A percentile compares a stretch with the other conserved stretches of the same genome.
phyloP scores from a whole-genome alignment of 2,888 invertebrate species.

The Bugula neritina region DNA sequence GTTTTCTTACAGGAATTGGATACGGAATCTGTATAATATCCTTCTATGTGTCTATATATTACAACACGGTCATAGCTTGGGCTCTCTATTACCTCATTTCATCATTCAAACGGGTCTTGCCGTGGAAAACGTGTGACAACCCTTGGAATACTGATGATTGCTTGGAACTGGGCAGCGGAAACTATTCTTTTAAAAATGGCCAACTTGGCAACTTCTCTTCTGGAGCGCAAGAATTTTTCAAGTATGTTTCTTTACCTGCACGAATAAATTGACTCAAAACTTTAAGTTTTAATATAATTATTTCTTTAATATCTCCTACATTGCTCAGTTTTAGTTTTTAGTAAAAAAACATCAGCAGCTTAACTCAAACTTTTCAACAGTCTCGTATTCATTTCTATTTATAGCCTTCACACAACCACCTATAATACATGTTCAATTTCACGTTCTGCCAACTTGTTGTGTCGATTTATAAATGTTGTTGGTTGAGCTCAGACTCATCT shows the following conservation, averaged over 20 bases:
- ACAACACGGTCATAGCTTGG: constrained; percentile 95
- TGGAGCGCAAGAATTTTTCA: constrained; percentile 43
- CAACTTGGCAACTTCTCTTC: constrained; percentile 34
- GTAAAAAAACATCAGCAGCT: too few species aligned
- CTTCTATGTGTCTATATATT: constrained; percentile 67
- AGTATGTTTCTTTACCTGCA: constrained; percentile 37
- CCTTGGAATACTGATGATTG: constrained; percentile 52
- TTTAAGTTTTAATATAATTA: too few species aligned
- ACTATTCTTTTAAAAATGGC: not conserved
- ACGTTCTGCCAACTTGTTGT: not conserved
- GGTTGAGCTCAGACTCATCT: too few species aligned
- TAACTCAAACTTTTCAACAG: too few species aligned
- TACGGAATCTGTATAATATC: constrained; percentile 92
- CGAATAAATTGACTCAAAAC: too few species aligned
- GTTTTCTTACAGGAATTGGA: constrained; percentile 69
- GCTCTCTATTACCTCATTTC: constrained; percentile 58
- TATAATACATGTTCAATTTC: not conserved
- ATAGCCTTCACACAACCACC: too few species aligned
- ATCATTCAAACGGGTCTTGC: constrained; percentile 48
- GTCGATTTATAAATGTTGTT: too few species aligned
- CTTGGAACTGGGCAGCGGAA: constrained; percentile 57
- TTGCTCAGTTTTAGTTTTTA: too few species aligned
- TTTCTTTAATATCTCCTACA: too few species aligned
- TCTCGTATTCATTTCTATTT: too few species aligned
- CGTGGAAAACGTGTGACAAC: constrained; percentile 52